phyloP scores from a whole-genome alignment of 2,888 invertebrate species.

The Agriotes lineatus region DNA sequence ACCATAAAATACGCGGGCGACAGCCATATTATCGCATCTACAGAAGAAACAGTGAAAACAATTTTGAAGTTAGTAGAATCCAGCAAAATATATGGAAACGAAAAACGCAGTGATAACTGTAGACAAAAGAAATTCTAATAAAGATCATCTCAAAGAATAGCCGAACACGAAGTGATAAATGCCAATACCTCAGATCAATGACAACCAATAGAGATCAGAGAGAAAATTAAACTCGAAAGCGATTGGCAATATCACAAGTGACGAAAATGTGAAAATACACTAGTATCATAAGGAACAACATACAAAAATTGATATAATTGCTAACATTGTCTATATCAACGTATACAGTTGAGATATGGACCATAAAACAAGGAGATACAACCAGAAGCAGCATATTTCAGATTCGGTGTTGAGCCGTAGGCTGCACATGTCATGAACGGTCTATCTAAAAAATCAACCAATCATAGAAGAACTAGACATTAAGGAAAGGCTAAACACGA shows the following conservation, averaged over 20 bases:
- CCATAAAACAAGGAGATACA: not conserved
- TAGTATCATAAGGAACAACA: not conserved
- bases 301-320: not conserved
- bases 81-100: not conserved
- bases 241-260: too few species aligned
- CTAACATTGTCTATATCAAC: not conserved
- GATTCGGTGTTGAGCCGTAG: not conserved
- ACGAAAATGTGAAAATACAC: not conserved
- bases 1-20: too few species aligned
- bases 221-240: not conserved
- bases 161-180: not conserved
- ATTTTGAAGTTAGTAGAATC: too few species aligned
- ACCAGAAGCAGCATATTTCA: not conserved
- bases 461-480: not conserved
- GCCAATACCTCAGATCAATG: not conserved
- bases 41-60: not conserved
- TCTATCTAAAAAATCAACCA: not conserved
- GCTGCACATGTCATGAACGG: not conserved
- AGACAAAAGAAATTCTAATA: not conserved
- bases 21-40: not conserved
- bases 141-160: not conserved
- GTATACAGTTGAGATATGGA: not conserved
- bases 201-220: not conserved
- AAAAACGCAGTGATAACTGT: not conserved
- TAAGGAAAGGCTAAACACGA: not conserved